phyloP scores from a whole-genome alignment of 2,113 vertebrate species.

The Datnioides undecimradiatus region DNA sequence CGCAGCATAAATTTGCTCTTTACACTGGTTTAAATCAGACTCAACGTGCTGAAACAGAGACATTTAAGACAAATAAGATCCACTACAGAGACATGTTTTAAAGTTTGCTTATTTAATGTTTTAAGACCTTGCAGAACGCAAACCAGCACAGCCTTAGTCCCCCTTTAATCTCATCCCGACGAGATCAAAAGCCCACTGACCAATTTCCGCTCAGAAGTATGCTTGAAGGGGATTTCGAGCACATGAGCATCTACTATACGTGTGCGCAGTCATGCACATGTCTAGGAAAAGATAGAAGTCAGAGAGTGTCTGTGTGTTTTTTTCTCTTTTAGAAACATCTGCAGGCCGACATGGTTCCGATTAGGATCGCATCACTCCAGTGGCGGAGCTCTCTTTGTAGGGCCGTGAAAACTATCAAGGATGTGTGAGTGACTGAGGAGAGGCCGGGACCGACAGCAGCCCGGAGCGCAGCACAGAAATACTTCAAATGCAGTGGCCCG shows the following conservation, averaged over 20 bases:
- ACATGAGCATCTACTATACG: not conserved
- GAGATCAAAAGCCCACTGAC: conserved; percentile 18
- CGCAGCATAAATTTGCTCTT: not conserved
- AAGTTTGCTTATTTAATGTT: not conserved
- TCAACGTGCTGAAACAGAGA: not conserved
- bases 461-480: conserved; percentile 2
- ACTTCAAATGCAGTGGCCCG: not conserved
- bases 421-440: conserved; percentile 16
- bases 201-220: conserved; percentile 21
- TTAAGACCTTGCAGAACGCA: not conserved
- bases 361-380: conserved; percentile 27
- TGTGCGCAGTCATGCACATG: not conserved
- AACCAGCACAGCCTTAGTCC: not conserved
- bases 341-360: conserved; percentile 37
- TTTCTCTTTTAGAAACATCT: conserved; percentile 19
- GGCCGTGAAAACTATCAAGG: not conserved
- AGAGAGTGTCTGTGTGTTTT: not conserved
- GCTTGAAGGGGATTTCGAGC: conserved; percentile 20
- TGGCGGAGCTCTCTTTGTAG: conserved; percentile 42
- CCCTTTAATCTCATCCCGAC: conserved; percentile 28
- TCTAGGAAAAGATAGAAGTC: conserved; percentile 43
- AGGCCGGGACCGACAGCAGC: not conserved
- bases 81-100: no score
- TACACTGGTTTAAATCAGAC: not conserved
- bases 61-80: no score